Percentiles rank a stretch among this genome's conserved stretches.
Conservation (phyloP, 2,797 vertebrate genomes). For the Platyrinchus mystaceus region DNA sequence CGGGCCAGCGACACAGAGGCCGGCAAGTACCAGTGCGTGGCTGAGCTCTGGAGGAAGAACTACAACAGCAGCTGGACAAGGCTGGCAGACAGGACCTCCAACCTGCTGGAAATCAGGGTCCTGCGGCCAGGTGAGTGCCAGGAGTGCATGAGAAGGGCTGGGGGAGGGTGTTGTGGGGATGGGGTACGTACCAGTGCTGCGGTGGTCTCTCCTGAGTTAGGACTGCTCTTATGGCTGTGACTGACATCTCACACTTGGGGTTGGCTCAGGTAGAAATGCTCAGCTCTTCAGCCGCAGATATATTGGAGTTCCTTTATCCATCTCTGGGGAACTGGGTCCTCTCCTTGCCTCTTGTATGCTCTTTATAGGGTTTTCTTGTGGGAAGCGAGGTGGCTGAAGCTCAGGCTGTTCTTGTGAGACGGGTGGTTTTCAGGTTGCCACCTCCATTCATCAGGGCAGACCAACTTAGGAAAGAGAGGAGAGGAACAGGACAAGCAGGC, state of each 20-base stretch:
- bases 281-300: fast-evolving
- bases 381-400: neutral
- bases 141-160: neutral
- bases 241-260: neutral
- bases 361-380: neutral
- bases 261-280: neutral
- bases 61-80: slow-evolving; percentile 89
- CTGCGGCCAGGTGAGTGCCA: slow-evolving; percentile 85
- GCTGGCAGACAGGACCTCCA: slow-evolving; percentile 91
- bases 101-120: slow-evolving; percentile 93
- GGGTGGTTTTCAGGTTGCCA: neutral
- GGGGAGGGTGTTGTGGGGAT: fast-evolving
- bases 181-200: fast-evolving
- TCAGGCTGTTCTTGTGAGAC: neutral
- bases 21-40: slow-evolving; percentile 94
- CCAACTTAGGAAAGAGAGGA: neutral
- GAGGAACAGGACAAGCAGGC: neutral
- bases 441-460: neutral
- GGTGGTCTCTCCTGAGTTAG: neutral
- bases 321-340: neutral
- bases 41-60: slow-evolving; percentile 89
- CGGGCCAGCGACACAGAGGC: slow-evolving; percentile 90
- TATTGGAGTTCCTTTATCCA: neutral
- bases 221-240: neutral
- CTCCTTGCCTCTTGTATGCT: neutral